phyloP scores from a whole-genome alignment of 1,140 invertebrate genomes.

The Bombyx mori region DNA sequence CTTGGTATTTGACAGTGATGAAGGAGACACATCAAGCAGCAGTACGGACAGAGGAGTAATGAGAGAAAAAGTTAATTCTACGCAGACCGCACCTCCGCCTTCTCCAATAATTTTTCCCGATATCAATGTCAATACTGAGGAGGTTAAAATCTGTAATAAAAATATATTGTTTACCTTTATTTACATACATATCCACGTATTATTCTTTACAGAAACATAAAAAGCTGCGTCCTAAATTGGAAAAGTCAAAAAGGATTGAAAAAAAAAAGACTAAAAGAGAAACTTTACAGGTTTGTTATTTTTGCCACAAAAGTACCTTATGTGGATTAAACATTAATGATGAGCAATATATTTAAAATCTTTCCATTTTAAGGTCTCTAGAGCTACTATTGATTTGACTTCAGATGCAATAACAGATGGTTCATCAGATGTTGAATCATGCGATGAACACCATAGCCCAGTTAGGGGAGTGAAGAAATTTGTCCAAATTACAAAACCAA shows the following conservation, averaged over 20 bases:
- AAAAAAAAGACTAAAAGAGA: conserved; percentile 58
- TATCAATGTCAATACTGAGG: conserved; percentile 26
- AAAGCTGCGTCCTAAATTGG: conserved; percentile 46
- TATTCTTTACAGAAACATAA: conserved; percentile 40
- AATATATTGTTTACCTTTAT: conserved; percentile 3
- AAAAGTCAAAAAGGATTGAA: conserved; percentile 54
- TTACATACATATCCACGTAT: conserved; percentile 4
- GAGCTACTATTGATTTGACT: conserved; percentile 67
- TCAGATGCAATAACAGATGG: conserved; percentile 62
- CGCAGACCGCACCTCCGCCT: conserved; percentile 50
- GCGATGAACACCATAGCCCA: conserved; percentile 59
- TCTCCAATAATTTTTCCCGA: conserved; percentile 49
- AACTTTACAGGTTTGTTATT: conserved; percentile 40
- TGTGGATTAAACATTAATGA: too few relatives aligned
- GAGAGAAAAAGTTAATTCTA: conserved; percentile 27
- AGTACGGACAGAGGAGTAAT: conserved; percentile 62
- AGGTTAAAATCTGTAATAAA: conserved; percentile 22
- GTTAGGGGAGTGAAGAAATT: conserved; percentile 59
- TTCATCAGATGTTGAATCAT: conserved; percentile 61
- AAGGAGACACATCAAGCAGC: conserved; percentile 82
- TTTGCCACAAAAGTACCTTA: too few relatives aligned
- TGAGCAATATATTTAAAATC: conserved; percentile 1
- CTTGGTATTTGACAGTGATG: conserved; percentile 72
- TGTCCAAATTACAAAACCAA: conserved; percentile 47
- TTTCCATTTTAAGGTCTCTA: conserved; percentile 49